Evolutionary conservation across 1,140 invertebrate genomes (phyloP).

Genomic region (Eurosta solidaginis): DNA sequence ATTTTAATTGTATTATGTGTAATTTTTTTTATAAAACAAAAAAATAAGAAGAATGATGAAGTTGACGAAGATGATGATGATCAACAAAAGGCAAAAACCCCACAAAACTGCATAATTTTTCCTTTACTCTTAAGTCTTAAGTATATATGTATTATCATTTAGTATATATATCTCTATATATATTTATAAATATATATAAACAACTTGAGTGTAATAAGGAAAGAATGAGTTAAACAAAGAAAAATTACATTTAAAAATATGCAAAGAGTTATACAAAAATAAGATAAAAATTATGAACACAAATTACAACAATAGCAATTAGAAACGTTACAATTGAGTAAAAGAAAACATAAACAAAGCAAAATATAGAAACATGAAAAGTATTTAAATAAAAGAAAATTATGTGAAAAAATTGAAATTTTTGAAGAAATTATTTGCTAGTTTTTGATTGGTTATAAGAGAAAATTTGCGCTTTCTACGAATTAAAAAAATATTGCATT

Average conservation of each 20-base stretch:
- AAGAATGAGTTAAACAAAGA: conserved; percentile 38
- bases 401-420: conserved; percentile 35
- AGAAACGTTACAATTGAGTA: conserved; percentile 55
- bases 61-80: too few species aligned
- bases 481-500: too few species aligned
- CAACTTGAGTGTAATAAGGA: conserved; percentile 7
- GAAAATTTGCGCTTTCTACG: background rate
- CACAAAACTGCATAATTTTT: conserved; percentile 29
- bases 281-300: conserved; percentile 34
- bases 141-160: conserved; percentile 33
- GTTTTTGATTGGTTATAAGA: too few species aligned
- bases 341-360: too few species aligned
- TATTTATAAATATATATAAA: conserved; percentile 12
- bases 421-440: background rate
- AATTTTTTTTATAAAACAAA: conserved; percentile 58
- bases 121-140: conserved; percentile 32
- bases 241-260: conserved; percentile 42
- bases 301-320: conserved; percentile 39
- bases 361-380: conserved; percentile 43
- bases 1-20: conserved; percentile 60
- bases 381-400: conserved; percentile 52
- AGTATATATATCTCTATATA: conserved; percentile 42
- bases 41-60: conserved; percentile 39
- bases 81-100: conserved; percentile 30
- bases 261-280: conserved; percentile 30